Conservation (phyloP, 2,113 vertebrate species). For the Eonycteris spelaea region DNA sequence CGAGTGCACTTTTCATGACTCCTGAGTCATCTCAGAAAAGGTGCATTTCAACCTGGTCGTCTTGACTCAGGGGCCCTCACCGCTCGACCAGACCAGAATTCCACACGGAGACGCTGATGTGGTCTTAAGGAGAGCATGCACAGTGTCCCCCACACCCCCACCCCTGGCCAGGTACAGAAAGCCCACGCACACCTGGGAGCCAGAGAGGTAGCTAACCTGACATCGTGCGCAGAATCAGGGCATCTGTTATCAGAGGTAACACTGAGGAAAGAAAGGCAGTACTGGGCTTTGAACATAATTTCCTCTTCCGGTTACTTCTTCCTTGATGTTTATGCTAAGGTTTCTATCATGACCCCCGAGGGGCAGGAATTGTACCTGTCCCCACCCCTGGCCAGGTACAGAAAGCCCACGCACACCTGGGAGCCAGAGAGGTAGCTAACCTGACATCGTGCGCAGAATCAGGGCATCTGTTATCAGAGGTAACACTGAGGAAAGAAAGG, state of each 20-base stretch:
- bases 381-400: rapidly evolving
- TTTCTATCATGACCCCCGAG: background rate
- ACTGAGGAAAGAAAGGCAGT: background rate
- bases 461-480: background rate
- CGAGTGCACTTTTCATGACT: background rate
- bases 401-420: rapidly evolving
- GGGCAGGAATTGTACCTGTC: background rate
- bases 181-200: rapidly evolving
- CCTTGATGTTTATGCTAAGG: background rate
- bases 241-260: background rate
- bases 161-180: rapidly evolving
- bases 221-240: background rate
- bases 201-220: background rate
- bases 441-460: background rate
- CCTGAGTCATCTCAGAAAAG: background rate
- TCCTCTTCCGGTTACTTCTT: background rate
- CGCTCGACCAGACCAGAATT: background rate
- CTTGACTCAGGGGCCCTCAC: background rate
- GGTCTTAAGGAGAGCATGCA: background rate
- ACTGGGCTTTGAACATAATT: background rate
- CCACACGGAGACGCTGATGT: background rate
- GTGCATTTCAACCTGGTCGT: background rate
- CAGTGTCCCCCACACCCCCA: no score
- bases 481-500: background rate
- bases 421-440: no score